Evolutionary conservation across 2,888 invertebrate genomes (phyloP), one percentile per base, ranked within the genome.

Genomic region (Congeria kusceri): DNA sequence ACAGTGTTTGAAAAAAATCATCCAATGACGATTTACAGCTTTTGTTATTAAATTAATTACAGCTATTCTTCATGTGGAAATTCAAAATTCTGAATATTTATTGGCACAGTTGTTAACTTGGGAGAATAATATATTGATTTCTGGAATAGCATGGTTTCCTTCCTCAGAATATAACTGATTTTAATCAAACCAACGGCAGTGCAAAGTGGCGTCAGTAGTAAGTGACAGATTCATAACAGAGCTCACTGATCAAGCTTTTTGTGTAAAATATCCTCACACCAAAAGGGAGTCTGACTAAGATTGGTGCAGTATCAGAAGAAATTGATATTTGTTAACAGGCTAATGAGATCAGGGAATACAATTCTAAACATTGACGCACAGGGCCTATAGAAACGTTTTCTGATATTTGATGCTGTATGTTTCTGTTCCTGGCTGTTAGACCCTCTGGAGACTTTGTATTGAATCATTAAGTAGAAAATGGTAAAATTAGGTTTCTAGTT

Each of bases 221-320:
- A 57, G 46, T 64, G 46, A 25, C 13, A 47, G 47, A 64, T 59
- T 66, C 65, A 29, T 18, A 65, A 49, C 28, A 28, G 53, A 23
- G 61, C 49, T 56, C 59, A 11, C 25, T 70, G 76, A 76, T 70
- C 65, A 46, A 65, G 20, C 32, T 39, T 25, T 76, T 76, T 70
- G 66, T 76, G 76, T 76, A 61, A 76, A 68, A 49, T 61, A 66
- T 76, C 66, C 29, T 61, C 28, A 47, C 27, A 57, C 25, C 49
- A 53, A 64, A 69, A 61, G 61, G 61, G 49, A 29, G 32, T 13
- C 32, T 56, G 70, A 70, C 61, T 70, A 53, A 70, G 64, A 53
- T 28, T 47, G 57, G 39, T 39, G 61, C 61, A 66, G 61, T 70
- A 66, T 66, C 65, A 69, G 47, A 39, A 29, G 57, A 23, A 47